Base-by-base conservation (phyloP, 2,797 vertebrate genomes). In the Harpagifer antarcticus region DNA sequence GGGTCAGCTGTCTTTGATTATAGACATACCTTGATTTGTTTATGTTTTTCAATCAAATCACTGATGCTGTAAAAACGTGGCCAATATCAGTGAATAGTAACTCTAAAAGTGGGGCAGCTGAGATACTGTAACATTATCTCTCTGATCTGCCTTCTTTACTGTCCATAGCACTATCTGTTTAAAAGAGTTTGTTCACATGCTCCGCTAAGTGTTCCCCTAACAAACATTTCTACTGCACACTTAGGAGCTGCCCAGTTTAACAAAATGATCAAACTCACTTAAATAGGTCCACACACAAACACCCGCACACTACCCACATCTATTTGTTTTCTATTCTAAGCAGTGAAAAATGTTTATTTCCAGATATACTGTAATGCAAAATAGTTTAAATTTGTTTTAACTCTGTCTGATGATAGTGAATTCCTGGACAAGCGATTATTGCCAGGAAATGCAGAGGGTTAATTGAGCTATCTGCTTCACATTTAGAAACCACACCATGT, bases 131-230 rank as follows among this genome's bases (percentile, higher is more conserved):
- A 49, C 65, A 19, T 4, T 73, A 85, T 90, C 82, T 14, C 54
- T 68, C 12, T 74, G 45, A 86, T 86, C 75, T 83, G 55, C 72
- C 60, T 50, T 71, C 48, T 59, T 78, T 82, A 64, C 73, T 64
- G 47, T 84, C 78, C 56, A 49, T 65, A 72, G 31, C 61, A 44
- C 47, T 71, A 44, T 82, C 64, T 82, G 54, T 64, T 27, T 57
- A 55, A 37, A 19, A 20, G 54, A 31, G 47, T 86, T 78, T 81
- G 58, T 83, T 87, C 67, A 69, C 72, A 85, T 84, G 68, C 64
- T 79, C 42, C 11, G 4, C 74, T 88, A 74, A 89, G 65, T 84
- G 57, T 90, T 78, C 57, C 57, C 59, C 75, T 78, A 90, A 88
- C 84, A 82, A 16, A 84, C 71, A 83, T 78, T 90, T 90, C 84